Evolutionary conservation across 1,140 invertebrate species (phyloP), one percentile per base, ranked within the genome.

Genomic region (Anastrepha obliqua): DNA sequence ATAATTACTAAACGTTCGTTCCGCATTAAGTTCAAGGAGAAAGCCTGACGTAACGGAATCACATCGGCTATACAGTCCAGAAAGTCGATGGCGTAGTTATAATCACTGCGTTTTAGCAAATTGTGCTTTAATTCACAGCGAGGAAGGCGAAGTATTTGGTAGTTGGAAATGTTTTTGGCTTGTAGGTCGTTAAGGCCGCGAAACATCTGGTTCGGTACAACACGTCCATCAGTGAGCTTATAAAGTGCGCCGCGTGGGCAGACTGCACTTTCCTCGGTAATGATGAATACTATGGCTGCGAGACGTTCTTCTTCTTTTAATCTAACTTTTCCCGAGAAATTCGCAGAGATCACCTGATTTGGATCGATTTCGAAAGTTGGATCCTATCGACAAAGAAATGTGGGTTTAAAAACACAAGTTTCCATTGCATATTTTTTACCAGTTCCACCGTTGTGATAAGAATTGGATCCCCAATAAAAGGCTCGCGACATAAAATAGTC

Each of bases 241-340:
- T 96, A 95, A 81, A 97, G 94, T 13, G 95, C 96, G 2, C 96
- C 97, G 64, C 97, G 94, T 9, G 97, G 97, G 86, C 96, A 94
- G 17, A 97, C 93, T 86, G 95, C 94, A 1, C 95, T 95, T 90
- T 97, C 96, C 20, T 96, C 94, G 87, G 94, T 96, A 58, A 97
- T 97, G 7, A 95, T 94, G 85, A 95, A 94, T 11, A 97, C 94
- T 1, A 95, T 95, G 7, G 96, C 95, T 0, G 96, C 94, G 15
- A 97, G 90, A n/a, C 96, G 94, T 88, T 96, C 95, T 91, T 97
- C 97, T 92, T 97, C 97, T 91, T 96, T 97, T 47, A 97, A 91
- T 87, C 95, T 93, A 86, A 93, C 90, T 81, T 93, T 92, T 39
- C 95, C 94, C 0, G 94, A 93, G 86, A 93, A 89, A 58, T 90